Evolutionary conservation across 1,140 invertebrate genomes (phyloP).

Genomic region (Drosophila lini): DNA sequence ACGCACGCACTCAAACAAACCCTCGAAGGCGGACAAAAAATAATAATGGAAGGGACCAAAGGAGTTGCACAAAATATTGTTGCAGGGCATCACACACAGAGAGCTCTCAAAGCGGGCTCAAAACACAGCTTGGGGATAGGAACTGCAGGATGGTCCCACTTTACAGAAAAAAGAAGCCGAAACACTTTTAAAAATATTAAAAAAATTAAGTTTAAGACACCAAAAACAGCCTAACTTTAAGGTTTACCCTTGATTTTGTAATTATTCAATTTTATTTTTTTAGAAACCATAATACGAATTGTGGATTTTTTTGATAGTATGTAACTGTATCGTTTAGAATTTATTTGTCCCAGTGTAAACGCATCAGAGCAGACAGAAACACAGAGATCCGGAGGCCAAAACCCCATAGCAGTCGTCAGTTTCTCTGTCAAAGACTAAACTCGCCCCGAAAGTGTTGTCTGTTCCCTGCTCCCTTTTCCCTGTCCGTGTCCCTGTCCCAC

Average conservation of each 20-base stretch:
- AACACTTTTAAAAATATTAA: neutral
- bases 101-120: constrained; percentile 18
- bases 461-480: neutral
- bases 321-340: no score
- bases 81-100: constrained; percentile 16
- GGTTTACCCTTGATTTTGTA: no score
- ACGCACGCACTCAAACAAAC: constrained; percentile 35
- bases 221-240: neutral
- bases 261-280: neutral
- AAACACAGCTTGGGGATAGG: constrained; percentile 20
- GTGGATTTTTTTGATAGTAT: neutral
- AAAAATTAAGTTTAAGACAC: neutral
- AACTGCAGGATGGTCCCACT: constrained; percentile 3
- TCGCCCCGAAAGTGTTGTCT: constrained; percentile 44
- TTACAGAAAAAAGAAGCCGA: neutral
- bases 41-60: constrained; percentile 40
- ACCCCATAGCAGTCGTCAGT: constrained; percentile 28
- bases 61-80: constrained; percentile 27
- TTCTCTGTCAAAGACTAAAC: constrained; percentile 55
- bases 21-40: constrained; percentile 23
- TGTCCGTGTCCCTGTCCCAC: constrained; percentile 26
- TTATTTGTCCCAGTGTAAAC: constrained; percentile 1
- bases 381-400: constrained; percentile 25
- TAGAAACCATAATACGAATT: neutral
- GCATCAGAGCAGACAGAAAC: constrained; percentile 14